Base-by-base conservation (phyloP, 2,113 vertebrate species). In the Speoplatyrhinus poulsoni region DNA sequence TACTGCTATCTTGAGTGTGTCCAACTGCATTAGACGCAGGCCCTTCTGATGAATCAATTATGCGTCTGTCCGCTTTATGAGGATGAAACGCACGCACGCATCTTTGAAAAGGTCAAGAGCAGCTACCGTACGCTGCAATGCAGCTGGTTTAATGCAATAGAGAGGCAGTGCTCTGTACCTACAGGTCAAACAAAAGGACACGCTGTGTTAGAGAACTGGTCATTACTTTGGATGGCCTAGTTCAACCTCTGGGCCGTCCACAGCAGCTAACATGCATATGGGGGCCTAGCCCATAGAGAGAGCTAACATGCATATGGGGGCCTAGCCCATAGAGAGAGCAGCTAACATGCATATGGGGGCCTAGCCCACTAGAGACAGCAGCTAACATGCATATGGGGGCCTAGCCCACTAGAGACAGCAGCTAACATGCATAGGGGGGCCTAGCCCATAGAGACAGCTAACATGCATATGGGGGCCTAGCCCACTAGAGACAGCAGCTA, bases 11-110 rank as follows among this genome's bases (percentile, higher is more conserved):
- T 82, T 66, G 70, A 74, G 66, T 72, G 82, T 87, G 87, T 86
- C 84, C 73, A 16, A 63, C 26, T 74, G 46, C 52, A 85, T 89
- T 88, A 86, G 76, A 75, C 70, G 66, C 61, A 71, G 70, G 78
- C 75, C 67, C 67, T 69, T 74, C 86, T 84, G 85, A 90, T 86
- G 81, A 88, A 90, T 90, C 84, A 85, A 84, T 88, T 85, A 77
- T 82, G 68, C 46, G 54, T 68, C 63, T 7, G 67, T 55, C 64
- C 15, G 12, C 60, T 56, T 15, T 72, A 76, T 72, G 61, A 71
- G 69, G 49, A 82, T 58, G 6, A 77, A 88, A 82, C 75, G 78
- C 79, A 77, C 75, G 59, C 66, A 73, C 78, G 78, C 58, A 9
- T 73, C 79, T 78, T 55, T 65, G 65, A 73, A 87, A 93, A 93